Evolutionary conservation across 2,113 vertebrate species (phyloP), one percentile per base, ranked within the genome.

Genomic region (Litocranius walleri): DNA sequence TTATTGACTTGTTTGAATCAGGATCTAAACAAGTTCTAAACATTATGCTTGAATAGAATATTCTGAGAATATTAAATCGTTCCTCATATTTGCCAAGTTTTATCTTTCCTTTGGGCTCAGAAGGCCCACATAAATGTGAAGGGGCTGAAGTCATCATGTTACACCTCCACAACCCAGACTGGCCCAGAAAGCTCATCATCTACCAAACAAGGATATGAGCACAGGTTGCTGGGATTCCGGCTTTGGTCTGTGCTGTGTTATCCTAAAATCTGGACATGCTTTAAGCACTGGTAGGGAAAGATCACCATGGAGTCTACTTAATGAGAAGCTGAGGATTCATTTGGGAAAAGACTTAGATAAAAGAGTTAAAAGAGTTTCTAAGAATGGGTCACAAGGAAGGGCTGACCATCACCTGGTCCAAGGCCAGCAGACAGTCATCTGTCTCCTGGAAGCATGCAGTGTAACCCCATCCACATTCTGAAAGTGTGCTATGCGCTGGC

Each of bases 291-390:
- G 3, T 45, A 25, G 7, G 23, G 29, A 95, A 92, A 94, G 82
- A 8, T 23, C 33, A 62, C 29, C 19, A 29, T 33, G 52, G 30
- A 85, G 23, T 81, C 54, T 40, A 3, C 40, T 92, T 93, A 30
- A 82, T 74, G 33, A 88, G 71, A 81, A 40, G 25, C 6, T 48
- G 11, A 43, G 36, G 17, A 40, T 45, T 14, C 36, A 78, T 57
- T 54, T 88, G 71, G 61, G 50, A 36, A 97, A 85, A 96, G 25
- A 50, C 30, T 71, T 82, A 84, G 57, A 92, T 16, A 29, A 96
- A 93, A 83, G 25, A 89, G 29, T 91, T 95, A 19, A 96, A 93
- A 87, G 30, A 86, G 43, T 91, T 95, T 13, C n/a, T n/a, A 85
- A 90, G 36, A 97, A 48, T 74, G 12, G n/a, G 7, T 45, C 80